Evolutionary conservation across 2,797 vertebrate species (phyloP), one percentile per base, ranked within the genome.

Genomic region (Eidolon dupreanum): DNA sequence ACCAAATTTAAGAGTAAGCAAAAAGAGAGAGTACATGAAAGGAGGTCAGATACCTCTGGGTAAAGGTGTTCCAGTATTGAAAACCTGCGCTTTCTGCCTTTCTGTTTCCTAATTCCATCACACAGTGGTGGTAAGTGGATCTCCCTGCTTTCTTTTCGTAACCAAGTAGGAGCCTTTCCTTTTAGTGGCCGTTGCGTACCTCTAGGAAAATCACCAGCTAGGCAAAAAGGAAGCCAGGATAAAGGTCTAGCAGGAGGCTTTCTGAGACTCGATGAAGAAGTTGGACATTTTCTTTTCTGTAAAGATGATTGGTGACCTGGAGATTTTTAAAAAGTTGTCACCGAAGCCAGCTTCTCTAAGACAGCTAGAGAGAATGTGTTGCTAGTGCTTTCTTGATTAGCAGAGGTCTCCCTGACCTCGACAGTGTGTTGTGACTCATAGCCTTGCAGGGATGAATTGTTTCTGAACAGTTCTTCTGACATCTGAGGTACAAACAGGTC

Each of bases 331-430:
- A 94, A 70, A 88, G 38, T 70, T 43, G 88, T 92, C 53, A 61
- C 61, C 4, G 89, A 96, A 78, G 88, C 84, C 96, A 92, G 89
- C 90, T 97, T 84, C 73, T 97, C 83, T 61, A 71, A 92, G 75
- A 55, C 81, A 92, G 84, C 68, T 73, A 83, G 73, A 92, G 53
- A 2, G 85, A 85, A 49, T 84, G 7, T 70, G 88, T 95, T 53
- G 55, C 93, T 93, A 66, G 89, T 65, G 49, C 96, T 97, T 96
- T 95, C 85, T 93, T 96, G 90, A 93, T 98, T 88, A 98, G 61
- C 93, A 93, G 96, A 98, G 96, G 96, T 98, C 98, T 98, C 77
- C 97, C 77, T 97, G 98, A 98, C 98, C 98, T 97, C 97, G 97
- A 90, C 94, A 97, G 74, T 70, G 15, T 92, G 86, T 3, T 24